Evolutionary conservation across 1,140 invertebrate genomes (phyloP).

Genomic region (Hylaeus volcanicus): DNA sequence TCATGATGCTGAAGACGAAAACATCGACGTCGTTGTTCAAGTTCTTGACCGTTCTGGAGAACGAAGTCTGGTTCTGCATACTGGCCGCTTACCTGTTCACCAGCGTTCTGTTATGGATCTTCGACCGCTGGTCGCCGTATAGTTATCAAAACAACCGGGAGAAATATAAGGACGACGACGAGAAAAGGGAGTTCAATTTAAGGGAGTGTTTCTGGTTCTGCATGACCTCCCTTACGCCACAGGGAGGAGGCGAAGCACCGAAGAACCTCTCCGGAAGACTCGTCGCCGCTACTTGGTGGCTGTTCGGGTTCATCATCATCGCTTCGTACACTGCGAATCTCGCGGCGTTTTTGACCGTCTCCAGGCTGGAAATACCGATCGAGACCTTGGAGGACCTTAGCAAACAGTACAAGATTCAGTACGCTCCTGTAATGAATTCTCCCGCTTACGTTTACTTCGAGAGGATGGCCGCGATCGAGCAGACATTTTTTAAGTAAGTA

Average conservation of each 20-base stretch:
- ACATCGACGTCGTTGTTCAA: conserved; percentile 95
- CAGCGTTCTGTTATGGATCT: conserved; percentile 96
- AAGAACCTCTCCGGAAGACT: conserved; percentile 95
- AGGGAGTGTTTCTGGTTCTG: conserved; percentile 99
- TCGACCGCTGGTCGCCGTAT: conserved; percentile 97
- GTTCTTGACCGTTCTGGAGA: conserved; percentile 97
- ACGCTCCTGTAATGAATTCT: conserved; percentile 92
- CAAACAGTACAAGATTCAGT: conserved; percentile 97
- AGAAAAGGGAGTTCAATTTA: conserved; percentile 96
- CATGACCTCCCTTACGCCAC: conserved; percentile 98
- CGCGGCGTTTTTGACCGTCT: conserved; percentile 96
- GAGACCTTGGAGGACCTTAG: conserved; percentile 95
- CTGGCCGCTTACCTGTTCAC: conserved; percentile 97
- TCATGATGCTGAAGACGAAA: conserved; percentile 92
- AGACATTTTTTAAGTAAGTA: conserved; percentile 95
- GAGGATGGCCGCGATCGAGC: conserved; percentile 97
- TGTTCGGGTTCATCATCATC: conserved; percentile 98
- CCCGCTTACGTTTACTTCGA: conserved; percentile 96
- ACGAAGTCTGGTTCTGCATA: conserved; percentile 97
- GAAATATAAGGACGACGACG: conserved; percentile 95
- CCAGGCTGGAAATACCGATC: conserved; percentile 94
- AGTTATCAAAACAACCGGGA: conserved; percentile 97
- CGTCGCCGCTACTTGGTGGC: conserved; percentile 98
- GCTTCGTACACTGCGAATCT: conserved; percentile 99
- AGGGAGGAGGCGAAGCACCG: conserved; percentile 97